These are phyloP conservation scores for Peromyscus aztecus DNA, from an alignment of 2,797 vertebrate species.

Conservation along the genomic window DNA sequence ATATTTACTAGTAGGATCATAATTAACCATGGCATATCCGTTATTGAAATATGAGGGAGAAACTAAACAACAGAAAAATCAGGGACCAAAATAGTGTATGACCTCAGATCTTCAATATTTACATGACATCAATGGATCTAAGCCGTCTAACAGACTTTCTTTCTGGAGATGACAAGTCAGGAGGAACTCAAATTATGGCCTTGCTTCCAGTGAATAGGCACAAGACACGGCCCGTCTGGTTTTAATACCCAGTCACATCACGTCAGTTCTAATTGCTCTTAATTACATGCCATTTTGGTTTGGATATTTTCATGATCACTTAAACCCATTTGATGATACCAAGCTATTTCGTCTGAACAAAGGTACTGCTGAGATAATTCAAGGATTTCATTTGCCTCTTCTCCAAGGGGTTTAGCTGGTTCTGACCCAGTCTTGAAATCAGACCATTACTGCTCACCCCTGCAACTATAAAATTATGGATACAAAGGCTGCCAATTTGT, in stretches of 20 bases:
- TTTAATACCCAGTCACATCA: slow-evolving; percentile 40
- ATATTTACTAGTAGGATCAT: slow-evolving; percentile 68
- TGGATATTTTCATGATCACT: slow-evolving; percentile 68
- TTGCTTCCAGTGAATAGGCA: not conserved
- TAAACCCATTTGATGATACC: slow-evolving; percentile 48
- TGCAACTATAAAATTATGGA: not conserved
- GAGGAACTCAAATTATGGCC: slow-evolving; percentile 8
- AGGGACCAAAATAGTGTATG: not conserved
- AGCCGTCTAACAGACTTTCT: not conserved
- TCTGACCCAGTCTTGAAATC: not conserved
- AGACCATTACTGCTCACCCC: not conserved
- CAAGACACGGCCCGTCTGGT: not conserved
- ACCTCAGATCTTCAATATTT: slow-evolving; percentile 12
- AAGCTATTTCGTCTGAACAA: slow-evolving; percentile 66
- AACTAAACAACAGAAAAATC: slow-evolving; percentile 52
- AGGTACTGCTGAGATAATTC: slow-evolving; percentile 48
- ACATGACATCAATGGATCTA: not conserved
- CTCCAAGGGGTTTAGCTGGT: not conserved
- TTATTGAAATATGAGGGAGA: slow-evolving; percentile 70
- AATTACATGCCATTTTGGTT: slow-evolving; percentile 57
- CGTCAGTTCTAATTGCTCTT: slow-evolving; percentile 69
- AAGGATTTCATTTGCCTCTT: slow-evolving; percentile 59
- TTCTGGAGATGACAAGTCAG: not conserved
- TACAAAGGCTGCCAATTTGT: not conserved
- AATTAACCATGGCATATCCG: slow-evolving; percentile 63